phyloP scores from a whole-genome alignment of 2,113 vertebrate genomes.

The Xenus cinereus region DNA sequence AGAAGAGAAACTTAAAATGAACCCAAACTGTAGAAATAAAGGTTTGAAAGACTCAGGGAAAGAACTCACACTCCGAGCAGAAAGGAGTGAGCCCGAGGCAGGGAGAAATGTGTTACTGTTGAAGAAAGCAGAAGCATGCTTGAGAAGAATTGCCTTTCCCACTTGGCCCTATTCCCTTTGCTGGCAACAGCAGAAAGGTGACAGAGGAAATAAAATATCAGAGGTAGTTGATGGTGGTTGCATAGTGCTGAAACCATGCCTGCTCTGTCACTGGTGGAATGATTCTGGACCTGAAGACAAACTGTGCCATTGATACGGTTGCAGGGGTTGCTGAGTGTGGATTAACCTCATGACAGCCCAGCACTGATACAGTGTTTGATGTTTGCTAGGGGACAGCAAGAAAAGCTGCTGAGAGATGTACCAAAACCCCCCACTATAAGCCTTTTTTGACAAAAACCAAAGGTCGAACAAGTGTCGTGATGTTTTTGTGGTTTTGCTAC shows the following conservation, averaged over 20 bases:
- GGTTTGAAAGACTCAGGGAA: neutral
- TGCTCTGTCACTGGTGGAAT: neutral
- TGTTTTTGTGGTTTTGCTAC: neutral
- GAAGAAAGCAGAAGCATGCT: neutral
- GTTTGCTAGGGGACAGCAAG: neutral
- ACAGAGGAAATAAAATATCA: neutral
- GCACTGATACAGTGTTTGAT: neutral
- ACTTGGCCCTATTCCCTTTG: neutral
- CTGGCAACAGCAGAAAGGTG: neutral
- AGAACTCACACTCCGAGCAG: neutral
- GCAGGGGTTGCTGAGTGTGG: neutral
- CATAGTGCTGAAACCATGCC: neutral
- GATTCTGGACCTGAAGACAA: neutral
- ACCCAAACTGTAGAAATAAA: neutral
- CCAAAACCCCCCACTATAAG: neutral
- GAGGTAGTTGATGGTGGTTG: neutral
- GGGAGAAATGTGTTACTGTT: neutral
- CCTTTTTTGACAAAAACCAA: neutral
- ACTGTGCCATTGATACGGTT: rapidly evolving
- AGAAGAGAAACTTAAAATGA: neutral
- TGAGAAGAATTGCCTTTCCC: neutral
- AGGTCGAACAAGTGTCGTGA: neutral
- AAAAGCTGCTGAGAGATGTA: neutral
- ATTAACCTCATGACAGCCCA: neutral
- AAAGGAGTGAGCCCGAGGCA: neutral